Conservation (phyloP, 2,797 vertebrate genomes). For the Lepilemur ruficaudatus region DNA sequence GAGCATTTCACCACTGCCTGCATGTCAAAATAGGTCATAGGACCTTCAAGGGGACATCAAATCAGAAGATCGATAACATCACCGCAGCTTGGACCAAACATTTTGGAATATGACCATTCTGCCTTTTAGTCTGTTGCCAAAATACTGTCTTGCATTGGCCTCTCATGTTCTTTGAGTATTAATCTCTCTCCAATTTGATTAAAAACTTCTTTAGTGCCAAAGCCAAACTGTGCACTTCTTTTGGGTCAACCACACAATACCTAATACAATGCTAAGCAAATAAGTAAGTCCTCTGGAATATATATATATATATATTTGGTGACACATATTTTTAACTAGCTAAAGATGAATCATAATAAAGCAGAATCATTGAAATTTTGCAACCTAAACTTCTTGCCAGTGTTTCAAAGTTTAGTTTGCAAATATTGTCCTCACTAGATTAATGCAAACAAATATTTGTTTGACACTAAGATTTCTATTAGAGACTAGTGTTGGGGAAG, state of each 20-base stretch:
- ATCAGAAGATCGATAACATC: constrained; percentile 36
- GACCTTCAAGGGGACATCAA: constrained; percentile 59
- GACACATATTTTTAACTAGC: not conserved
- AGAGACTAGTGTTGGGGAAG: not conserved
- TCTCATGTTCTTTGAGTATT: not conserved
- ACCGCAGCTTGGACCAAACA: not conserved
- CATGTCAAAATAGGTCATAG: constrained; percentile 64
- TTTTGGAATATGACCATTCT: constrained; percentile 15
- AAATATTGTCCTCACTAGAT: not conserved
- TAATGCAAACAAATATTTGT: not conserved
- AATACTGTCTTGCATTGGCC: constrained; percentile 24
- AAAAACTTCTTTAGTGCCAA: constrained; percentile 40
- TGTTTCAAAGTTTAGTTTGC: not conserved
- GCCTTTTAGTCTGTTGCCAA: constrained; percentile 43
- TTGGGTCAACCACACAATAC: not conserved
- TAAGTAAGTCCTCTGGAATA: not conserved
- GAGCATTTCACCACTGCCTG: constrained; percentile 56
- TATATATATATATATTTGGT: not conserved
- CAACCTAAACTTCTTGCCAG: not conserved
- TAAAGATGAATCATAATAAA: not conserved
- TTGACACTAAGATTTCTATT: not conserved
- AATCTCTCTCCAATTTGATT: constrained; percentile 38
- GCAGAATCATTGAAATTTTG: not conserved
- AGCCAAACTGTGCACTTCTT: constrained; percentile 5
- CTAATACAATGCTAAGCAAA: not conserved